Conservation (phyloP, 1,140 invertebrate species). For the Stegodyphus dumicola region DNA sequence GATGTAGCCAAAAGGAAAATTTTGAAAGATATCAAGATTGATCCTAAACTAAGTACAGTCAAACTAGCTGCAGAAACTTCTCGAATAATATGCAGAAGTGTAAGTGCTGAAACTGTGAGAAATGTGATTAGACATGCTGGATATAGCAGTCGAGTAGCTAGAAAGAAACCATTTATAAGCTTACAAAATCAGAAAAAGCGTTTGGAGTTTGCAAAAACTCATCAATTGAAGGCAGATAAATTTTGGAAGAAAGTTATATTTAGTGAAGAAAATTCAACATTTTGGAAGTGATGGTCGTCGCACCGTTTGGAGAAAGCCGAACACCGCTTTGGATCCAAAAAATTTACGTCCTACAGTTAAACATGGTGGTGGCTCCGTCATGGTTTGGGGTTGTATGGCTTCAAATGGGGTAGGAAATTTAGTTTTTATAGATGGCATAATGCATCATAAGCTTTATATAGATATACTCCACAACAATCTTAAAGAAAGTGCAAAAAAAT, state of each 20-base stretch:
- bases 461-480: too few species aligned
- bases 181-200: conserved; percentile 12
- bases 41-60: too few species aligned
- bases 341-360: conserved; percentile 24
- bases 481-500: too few species aligned
- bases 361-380: conserved; percentile 18
- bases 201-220: conserved; percentile 24
- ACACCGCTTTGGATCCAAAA: conserved; percentile 49
- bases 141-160: neutral
- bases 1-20: too few species aligned
- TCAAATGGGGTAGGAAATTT: too few species aligned
- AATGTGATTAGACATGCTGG: conserved; percentile 8
- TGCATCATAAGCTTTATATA: too few species aligned
- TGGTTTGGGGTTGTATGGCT: too few species aligned
- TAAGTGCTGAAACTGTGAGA: conserved; percentile 19
- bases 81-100: conserved; percentile 10
- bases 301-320: conserved; percentile 13
- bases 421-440: too few species aligned
- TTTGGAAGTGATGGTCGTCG: neutral
- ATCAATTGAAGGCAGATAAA: neutral
- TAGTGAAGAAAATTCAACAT: too few species aligned
- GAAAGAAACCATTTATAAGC: conserved; percentile 18
- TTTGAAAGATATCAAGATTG: too few species aligned
- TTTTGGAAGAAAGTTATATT: too few species aligned
- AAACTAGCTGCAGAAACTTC: conserved; percentile 1